Base-by-base conservation (phyloP, 2,888 invertebrate species). In the Dicyrtomina minuta region DNA sequence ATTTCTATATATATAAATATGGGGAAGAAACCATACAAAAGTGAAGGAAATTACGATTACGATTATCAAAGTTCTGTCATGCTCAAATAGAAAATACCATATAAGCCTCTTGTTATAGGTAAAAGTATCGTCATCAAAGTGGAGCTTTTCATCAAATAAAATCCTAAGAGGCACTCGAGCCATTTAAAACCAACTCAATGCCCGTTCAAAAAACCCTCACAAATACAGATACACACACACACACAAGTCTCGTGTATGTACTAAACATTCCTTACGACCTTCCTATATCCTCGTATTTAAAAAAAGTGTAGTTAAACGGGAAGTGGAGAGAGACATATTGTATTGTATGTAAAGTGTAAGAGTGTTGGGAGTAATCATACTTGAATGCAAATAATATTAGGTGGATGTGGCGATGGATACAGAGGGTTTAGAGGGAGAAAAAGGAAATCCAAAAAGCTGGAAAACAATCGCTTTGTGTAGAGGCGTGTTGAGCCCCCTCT, bases 391-490 rank as follows among this genome's bases (percentile, higher is more conserved):
- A 46, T 46, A 46, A n/a, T 46, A n/a, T n/a, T 46, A 41, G 41
- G 41, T 41, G 39, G 41, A 41, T 58, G 22, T 12, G 12, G n/a
- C 12, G 17, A 58, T 58, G 3, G n/a, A 27, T 27, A 61, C 56
- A 39, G 15, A 43, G 49, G 59, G 64, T 70, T 60, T 56, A 58
- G 70, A 71, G 70, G 61, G 55, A 58, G n/a, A 70, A 66, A 60
- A 73, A 67, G 68, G 41, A 71, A 75, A 72, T 75, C 71, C 74
- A 70, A 74, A 75, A 75, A 75, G 73, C 72, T 75, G 75, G 75
- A 75, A 75, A 75, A 74, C 74, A 75, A 74, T 74, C 71, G 68
- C 68, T 72, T 75, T 75, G 75, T 75, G 71, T 72, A 64, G 58
- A 73, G 74, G 75, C 74, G 74, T 72, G 59, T 51, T 62, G 59